Evolutionary conservation across 2,113 vertebrate species (phyloP).

Genomic region (Myocastor coypus): DNA sequence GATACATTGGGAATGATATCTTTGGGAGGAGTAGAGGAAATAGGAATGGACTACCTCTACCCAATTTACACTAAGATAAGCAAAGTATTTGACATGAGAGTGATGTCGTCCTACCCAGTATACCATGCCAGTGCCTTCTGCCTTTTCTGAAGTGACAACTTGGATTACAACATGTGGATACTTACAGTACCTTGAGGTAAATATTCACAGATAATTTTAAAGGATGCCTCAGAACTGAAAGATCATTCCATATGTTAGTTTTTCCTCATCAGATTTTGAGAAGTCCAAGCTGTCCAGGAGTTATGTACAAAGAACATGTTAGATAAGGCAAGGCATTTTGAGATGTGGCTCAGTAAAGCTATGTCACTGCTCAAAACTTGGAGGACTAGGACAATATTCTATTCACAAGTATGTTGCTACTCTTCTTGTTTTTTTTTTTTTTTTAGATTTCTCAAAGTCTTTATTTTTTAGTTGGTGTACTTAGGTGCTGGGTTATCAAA

Average conservation of each 20-base stretch:
- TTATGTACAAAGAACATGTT: conserved; percentile 11
- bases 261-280: conserved; percentile 22
- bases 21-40: background rate
- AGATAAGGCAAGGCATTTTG: conserved; percentile 43
- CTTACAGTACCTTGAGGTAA: conserved; percentile 31
- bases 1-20: background rate
- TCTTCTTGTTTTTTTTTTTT: conserved; percentile 15
- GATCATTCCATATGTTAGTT: conserved; percentile 36
- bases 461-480: too few relatives aligned
- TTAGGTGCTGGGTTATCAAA: too few relatives aligned
- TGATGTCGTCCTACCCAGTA: background rate
- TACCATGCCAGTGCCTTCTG: background rate
- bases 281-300: background rate
- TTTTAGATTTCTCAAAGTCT: too few relatives aligned
- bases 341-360: conserved; percentile 27
- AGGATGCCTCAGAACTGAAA: conserved; percentile 39
- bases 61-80: conserved; percentile 23
- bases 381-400: background rate
- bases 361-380: conserved; percentile 45
- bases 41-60: background rate
- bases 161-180: background rate
- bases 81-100: background rate
- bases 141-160: background rate
- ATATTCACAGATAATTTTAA: conserved; percentile 45
- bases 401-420: background rate